Base-by-base conservation (phyloP, 2,113 vertebrate genomes). In the Cettia cetti region DNA sequence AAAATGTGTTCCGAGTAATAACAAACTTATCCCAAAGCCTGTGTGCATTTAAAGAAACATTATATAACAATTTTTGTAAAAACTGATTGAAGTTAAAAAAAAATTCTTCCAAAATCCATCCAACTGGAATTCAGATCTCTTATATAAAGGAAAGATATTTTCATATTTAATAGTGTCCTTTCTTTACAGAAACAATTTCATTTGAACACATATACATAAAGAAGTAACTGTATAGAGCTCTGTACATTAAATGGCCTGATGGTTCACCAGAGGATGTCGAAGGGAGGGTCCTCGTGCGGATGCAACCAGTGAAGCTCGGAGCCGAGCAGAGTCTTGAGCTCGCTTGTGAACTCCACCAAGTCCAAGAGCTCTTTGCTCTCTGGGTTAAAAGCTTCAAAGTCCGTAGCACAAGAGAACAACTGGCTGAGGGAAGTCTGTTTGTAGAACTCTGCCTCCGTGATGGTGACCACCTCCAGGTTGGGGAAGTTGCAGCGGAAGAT, bases 341-440 rank as follows among this genome's bases (percentile, higher is more conserved):
- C 99, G 0, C 97, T 98, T 30, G 99, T 99, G 95, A 99, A 99
- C 94, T 99, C 99, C 27, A 99, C 99, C 97, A 99, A 98, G 95
- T 99, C 99, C 95, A 99, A 95, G 74, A 99, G 98, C 96, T 99
- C 99, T 95, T 99, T 99, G 98, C 99, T 99, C 97, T 99, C 99
- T 0, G 99, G 98, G 61, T 98, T 99, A 96, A 99, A 99, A 90
- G 98, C 98, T 94, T 99, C 99, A 59, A 99, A 98, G 97, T 99
- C 99, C 95, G 98, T 99, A 15, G 98, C 97, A 77, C 98, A 99
- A 87, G 99, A 98, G 93, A 99, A 99, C 86, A 99, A 97, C 96
- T 99, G 99, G 81, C 99, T 99, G 88, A 99, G 96, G 24, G 99
- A 99, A 40, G 98, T 98, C 96, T 99, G 99, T 84, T 98, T 98